These are phyloP conservation scores for Halichoeres trimaculatus DNA, from an alignment of 2,113 vertebrate species.

Conservation along the genomic window DNA sequence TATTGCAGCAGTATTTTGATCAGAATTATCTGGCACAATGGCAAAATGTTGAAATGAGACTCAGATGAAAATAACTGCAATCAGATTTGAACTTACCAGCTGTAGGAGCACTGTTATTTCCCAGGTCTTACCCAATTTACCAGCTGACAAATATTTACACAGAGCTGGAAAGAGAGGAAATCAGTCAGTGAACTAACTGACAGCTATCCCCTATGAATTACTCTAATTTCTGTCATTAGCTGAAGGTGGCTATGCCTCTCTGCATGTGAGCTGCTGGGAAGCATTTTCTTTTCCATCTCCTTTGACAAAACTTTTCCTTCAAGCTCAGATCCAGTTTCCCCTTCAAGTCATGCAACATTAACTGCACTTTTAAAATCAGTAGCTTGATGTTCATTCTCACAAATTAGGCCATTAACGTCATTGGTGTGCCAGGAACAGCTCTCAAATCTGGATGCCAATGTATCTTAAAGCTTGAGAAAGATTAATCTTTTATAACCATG, in stretches of 20 bases:
- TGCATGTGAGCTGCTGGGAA: conserved; percentile 79
- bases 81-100: conserved; percentile 12
- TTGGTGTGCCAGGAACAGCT: conserved; percentile 72
- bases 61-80: conserved; percentile 35
- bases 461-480: conserved; percentile 66
- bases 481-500: conserved; percentile 48
- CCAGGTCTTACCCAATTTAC: conserved; percentile 36
- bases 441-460: conserved; percentile 69
- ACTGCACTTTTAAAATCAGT: conserved; percentile 81
- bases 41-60: conserved; percentile 42
- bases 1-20: conserved; percentile 47
- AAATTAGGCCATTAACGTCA: conserved; percentile 78
- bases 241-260: conserved; percentile 70
- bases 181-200: conserved; percentile 67
- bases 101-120: conserved; percentile 32
- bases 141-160: conserved; percentile 71
- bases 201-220: conserved; percentile 67
- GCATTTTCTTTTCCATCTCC: conserved; percentile 78
- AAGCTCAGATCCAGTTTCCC: conserved; percentile 75
- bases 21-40: conserved; percentile 38
- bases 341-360: conserved; percentile 83
- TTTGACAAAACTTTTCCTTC: conserved; percentile 76
- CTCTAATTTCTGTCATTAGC: conserved; percentile 75
- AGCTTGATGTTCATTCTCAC: conserved; percentile 79
- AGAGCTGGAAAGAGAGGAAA: conserved; percentile 44